Percentiles rank a stretch among this genome's conserved stretches.
Conservation (phyloP, 37 sponge, comb jelly and placozoan genomes). For the Haliclona indistincta region DNA sequence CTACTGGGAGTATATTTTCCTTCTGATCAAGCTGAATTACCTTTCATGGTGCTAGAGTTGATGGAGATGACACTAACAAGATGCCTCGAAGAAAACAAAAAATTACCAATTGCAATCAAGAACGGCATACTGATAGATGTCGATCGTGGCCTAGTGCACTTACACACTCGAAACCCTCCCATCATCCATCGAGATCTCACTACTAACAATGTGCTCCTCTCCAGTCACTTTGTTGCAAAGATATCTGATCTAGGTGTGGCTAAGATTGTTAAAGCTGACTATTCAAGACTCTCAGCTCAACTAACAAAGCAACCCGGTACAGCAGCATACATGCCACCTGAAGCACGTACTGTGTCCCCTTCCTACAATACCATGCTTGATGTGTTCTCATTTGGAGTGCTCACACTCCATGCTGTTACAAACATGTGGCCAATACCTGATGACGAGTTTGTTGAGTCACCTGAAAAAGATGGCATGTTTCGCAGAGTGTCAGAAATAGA, state of each 20-base stretch:
- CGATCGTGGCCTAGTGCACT: constrained; percentile 40
- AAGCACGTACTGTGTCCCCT: too few relatives aligned
- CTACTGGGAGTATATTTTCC: constrained; percentile 6
- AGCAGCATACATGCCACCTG: too few relatives aligned
- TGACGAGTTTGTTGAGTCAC: too few relatives aligned
- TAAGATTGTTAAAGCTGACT: background rate
- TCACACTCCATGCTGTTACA: too few relatives aligned
- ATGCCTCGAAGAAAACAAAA: background rate
- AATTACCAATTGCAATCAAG: constrained; percentile 39
- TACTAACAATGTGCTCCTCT: constrained; percentile 58
- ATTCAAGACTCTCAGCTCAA: background rate
- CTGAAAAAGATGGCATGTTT: too few relatives aligned
- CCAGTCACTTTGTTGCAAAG: constrained; percentile 50
- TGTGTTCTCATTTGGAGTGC: too few relatives aligned
- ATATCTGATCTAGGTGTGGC: constrained; percentile 52
- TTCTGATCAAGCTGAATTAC: background rate
- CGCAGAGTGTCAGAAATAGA: too few relatives aligned
- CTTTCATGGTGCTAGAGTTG: constrained; percentile 20
- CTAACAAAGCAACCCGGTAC: too few relatives aligned
- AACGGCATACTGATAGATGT: constrained; percentile 49
- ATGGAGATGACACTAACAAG: background rate
- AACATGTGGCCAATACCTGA: too few relatives aligned
- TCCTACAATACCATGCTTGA: too few relatives aligned
- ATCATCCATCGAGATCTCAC: constrained; percentile 66
- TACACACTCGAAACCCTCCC: constrained; percentile 48